Evolutionary conservation across 2,888 invertebrate species (phyloP).

Genomic region (Keiferia lycopersicella): DNA sequence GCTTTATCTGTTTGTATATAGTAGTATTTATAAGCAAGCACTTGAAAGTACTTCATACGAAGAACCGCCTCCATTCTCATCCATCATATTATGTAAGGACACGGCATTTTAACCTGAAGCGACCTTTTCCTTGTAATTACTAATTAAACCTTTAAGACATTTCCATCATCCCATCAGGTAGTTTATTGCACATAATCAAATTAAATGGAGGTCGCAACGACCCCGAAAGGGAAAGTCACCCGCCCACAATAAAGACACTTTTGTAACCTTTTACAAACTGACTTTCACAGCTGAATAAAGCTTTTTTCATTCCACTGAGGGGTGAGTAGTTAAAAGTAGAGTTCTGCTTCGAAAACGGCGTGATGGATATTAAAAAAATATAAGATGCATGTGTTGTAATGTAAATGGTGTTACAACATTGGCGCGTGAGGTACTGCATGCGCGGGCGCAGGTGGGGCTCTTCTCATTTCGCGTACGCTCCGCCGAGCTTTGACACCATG

Average conservation of each 20-base stretch:
- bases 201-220: conserved; percentile 33
- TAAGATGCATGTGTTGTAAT: neutral
- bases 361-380: neutral
- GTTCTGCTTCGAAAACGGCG: neutral
- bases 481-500: conserved; percentile 32
- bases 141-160: neutral
- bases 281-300: neutral
- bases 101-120: neutral
- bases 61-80: neutral
- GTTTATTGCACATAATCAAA: conserved; percentile 29
- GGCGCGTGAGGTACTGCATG: conserved; percentile 27
- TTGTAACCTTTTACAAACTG: neutral
- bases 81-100: conserved; percentile 1
- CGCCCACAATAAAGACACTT: conserved; percentile 50
- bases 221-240: conserved; percentile 70
- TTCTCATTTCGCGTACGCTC: conserved; percentile 45
- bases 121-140: neutral
- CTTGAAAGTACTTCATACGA: neutral
- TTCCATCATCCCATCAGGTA: conserved; percentile 1
- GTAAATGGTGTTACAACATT: conserved; percentile 30
- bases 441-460: conserved; percentile 42
- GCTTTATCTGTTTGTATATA: too few species aligned
- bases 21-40: neutral
- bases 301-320: neutral
- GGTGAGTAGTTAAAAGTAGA: neutral